Evolutionary conservation across 2,113 vertebrate species (phyloP), one percentile per base, ranked within the genome.

Genomic region (Cygnus atratus): DNA sequence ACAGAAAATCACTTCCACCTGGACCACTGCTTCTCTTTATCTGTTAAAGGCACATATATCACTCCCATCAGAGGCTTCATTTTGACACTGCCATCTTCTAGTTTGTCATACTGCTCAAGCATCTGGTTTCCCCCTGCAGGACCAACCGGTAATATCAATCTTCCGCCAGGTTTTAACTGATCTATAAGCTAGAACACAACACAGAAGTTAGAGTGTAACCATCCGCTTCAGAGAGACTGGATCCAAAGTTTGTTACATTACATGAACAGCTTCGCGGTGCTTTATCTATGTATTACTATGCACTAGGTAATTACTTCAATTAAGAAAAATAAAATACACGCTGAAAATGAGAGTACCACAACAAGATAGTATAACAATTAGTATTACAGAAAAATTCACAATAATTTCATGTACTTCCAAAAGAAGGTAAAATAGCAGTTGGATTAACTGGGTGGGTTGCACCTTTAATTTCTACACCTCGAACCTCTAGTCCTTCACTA

Each of bases 11-110:
- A 99, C 99, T 99, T 99, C 99, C 99, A 99, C 99, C 99, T 99
- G 98, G 99, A 99, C 99, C 99, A 99, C 98, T 99, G 99, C 99
- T 99, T 99, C 90, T 99, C 99, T 99, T 98, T 99, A 98, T 99
- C 99, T 99, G 99, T 99, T 99, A 99, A 99, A 99, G 99, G 99
- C 99, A 99, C 99, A 97, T 99, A 99, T 98, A 99, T 99, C 98
- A 99, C 99, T 97, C 99, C 99, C 99, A 99, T 99, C 98, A 99
- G 98, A 97, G 99, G 98, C 92, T 99, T 99, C 99, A 99, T 99
- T 98, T 99, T 99, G 98, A 98, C 99, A 98, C 99, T 99, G 98
- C 99, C 99, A 61, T 99, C 99, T 94, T 99, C 99, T 97, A 99
- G 93, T 97, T 99, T 99, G 97, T 99, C 99, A 35, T 99, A 99